Percentiles rank a stretch among this genome's conserved stretches.
These are phyloP conservation scores for Stenodema calcarata DNA, from an alignment of 2,888 invertebrate genomes.

Conservation along the genomic window DNA sequence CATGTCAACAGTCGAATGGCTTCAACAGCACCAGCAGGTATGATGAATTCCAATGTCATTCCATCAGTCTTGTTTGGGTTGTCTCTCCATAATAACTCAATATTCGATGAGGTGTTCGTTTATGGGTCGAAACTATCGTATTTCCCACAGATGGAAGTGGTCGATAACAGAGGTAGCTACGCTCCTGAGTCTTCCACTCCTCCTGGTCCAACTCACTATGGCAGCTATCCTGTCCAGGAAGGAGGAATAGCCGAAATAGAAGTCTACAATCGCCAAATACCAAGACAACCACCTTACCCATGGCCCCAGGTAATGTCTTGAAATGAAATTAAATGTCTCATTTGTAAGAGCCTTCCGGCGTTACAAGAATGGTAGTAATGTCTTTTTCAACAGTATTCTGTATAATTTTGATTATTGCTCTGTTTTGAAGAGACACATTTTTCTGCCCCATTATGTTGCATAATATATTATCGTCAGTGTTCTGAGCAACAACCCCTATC, in stretches of 20 bases:
- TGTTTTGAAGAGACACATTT: too few species aligned
- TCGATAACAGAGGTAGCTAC: not conserved
- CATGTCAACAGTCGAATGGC: conserved; percentile 59
- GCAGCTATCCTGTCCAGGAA: conserved; percentile 33
- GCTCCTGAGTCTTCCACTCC: not conserved
- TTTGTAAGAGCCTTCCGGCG: too few species aligned
- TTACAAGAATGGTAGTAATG: too few species aligned
- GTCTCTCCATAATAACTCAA: not conserved
- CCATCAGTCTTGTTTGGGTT: too few species aligned
- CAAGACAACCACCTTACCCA: conserved; percentile 20
- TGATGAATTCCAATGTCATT: not conserved
- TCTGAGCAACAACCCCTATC: too few species aligned
- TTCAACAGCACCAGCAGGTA: conserved; percentile 59
- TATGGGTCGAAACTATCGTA: too few species aligned
- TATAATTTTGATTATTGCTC: too few species aligned
- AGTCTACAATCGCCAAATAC: not conserved
- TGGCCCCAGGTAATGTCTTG: conserved; percentile 42
- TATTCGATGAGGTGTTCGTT: not conserved
- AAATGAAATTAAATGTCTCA: too few species aligned
- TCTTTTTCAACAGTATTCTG: too few species aligned
- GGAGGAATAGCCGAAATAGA: not conserved
- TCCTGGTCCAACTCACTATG: conserved; percentile 3
- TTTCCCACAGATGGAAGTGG: conserved; percentile 15
- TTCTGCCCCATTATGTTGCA: too few species aligned
- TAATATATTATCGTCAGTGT: too few species aligned